Evolutionary conservation across 2,113 vertebrate species (phyloP).

Genomic region (Gavia stellata): DNA sequence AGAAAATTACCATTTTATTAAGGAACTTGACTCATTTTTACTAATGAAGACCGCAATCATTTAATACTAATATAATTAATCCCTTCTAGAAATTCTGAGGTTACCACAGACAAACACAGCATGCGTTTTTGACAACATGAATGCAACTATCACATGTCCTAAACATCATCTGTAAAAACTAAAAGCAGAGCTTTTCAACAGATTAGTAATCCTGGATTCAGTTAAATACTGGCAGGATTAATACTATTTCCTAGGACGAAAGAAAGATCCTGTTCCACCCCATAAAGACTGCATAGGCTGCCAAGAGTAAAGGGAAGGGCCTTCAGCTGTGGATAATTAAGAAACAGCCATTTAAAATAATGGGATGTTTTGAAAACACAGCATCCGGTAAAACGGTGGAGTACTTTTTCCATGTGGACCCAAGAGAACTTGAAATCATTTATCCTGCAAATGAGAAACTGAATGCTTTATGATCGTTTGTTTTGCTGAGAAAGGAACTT

Average conservation of each 20-base stretch:
- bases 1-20: conserved; percentile 36
- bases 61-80: neutral
- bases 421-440: neutral
- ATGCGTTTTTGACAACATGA: neutral
- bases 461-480: neutral
- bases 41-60: neutral
- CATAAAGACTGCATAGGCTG: neutral
- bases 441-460: conserved; percentile 11
- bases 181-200: neutral
- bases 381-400: neutral
- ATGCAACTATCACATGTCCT: neutral
- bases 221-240: conserved; percentile 27
- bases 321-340: conserved; percentile 39
- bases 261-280: conserved; percentile 13
- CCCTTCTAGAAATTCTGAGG: neutral
- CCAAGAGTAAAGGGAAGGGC: conserved; percentile 14
- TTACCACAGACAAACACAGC: neutral
- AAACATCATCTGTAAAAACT: neutral
- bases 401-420: neutral
- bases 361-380: neutral
- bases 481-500: conserved; percentile 37
- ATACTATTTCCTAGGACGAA: neutral
- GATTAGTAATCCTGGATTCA: conserved; percentile 18
- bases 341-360: neutral
- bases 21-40: conserved; percentile 9